A percentile compares a stretch with the other conserved stretches of the same genome.
Conservation (phyloP, 2,797 vertebrate genomes). For the Tragopan temminckii region DNA sequence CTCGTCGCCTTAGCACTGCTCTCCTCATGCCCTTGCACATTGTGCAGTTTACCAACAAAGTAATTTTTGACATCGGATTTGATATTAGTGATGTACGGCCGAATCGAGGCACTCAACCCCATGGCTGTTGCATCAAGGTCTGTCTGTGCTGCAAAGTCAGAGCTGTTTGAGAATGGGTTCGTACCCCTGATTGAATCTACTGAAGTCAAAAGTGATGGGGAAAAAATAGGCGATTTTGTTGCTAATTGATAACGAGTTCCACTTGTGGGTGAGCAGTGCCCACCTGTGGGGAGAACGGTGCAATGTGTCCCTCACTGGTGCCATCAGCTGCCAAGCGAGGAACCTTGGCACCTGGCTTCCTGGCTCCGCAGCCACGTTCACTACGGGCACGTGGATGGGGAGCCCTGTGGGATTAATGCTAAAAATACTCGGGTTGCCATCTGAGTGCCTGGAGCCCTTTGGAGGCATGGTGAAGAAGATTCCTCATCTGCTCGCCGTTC, state of each 20-base stretch:
- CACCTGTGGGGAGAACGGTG: rapidly evolving
- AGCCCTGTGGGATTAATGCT: constrained; percentile 37
- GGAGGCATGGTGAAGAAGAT: background rate
- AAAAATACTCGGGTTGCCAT: constrained; percentile 70
- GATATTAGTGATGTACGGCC: background rate
- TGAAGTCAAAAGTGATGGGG: background rate
- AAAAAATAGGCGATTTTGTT: background rate
- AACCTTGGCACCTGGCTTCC: background rate
- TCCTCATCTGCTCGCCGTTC: constrained; percentile 72
- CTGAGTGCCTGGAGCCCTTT: constrained; percentile 18
- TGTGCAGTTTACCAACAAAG: constrained; percentile 3
- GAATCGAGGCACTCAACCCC: background rate
- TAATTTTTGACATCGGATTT: background rate
- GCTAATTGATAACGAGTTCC: background rate
- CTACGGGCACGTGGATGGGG: background rate
- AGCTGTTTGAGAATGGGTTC: background rate
- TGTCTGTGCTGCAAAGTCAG: background rate
- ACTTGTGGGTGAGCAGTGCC: rapidly evolving
- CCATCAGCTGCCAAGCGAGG: rapidly evolving
- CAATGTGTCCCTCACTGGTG: rapidly evolving
- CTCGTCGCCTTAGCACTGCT: background rate
- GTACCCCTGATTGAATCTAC: background rate
- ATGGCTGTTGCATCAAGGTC: background rate
- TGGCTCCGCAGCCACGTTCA: rapidly evolving
- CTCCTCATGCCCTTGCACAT: constrained; percentile 14